phyloP scores from a whole-genome alignment of 1,140 invertebrate genomes.

The Trichomalopsis sarcophagae region DNA sequence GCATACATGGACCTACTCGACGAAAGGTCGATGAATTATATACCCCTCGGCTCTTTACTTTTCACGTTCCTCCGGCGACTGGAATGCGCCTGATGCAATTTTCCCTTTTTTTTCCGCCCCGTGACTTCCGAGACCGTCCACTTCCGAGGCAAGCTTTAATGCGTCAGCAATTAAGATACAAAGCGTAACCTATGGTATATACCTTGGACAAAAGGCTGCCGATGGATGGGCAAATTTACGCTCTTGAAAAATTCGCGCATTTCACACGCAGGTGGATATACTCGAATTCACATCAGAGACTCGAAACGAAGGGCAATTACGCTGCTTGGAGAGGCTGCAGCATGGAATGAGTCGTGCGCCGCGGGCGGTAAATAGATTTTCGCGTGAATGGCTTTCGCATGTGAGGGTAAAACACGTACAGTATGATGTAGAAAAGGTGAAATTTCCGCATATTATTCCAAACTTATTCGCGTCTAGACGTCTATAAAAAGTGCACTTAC shows the following conservation, averaged over 20 bases:
- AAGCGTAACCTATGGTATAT: background rate
- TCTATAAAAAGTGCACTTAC: background rate
- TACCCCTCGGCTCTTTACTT: background rate
- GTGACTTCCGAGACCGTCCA: background rate
- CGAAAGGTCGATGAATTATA: slow-evolving; percentile 31
- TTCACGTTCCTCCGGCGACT: slow-evolving; percentile 13
- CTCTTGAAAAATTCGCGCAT: background rate
- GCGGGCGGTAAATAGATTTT: background rate
- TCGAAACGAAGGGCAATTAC: background rate
- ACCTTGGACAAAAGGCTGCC: background rate
- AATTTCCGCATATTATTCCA: background rate
- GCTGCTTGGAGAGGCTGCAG: background rate
- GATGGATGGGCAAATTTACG: slow-evolving; percentile 15
- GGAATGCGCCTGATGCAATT: slow-evolving; percentile 27
- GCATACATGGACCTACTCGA: background rate
- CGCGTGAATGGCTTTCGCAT: too few species aligned
- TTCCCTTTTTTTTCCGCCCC: slow-evolving; percentile 12
- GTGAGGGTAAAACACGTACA: background rate
- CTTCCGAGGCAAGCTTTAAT: background rate
- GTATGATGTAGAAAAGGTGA: background rate
- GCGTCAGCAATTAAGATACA: slow-evolving; percentile 4
- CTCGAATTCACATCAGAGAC: background rate
- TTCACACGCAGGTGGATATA: background rate
- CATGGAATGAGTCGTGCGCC: background rate
- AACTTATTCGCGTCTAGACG: background rate